These are phyloP conservation scores for Diadegma fenestrale DNA, from an alignment of 2,888 invertebrate genomes.

Conservation along the genomic window DNA sequence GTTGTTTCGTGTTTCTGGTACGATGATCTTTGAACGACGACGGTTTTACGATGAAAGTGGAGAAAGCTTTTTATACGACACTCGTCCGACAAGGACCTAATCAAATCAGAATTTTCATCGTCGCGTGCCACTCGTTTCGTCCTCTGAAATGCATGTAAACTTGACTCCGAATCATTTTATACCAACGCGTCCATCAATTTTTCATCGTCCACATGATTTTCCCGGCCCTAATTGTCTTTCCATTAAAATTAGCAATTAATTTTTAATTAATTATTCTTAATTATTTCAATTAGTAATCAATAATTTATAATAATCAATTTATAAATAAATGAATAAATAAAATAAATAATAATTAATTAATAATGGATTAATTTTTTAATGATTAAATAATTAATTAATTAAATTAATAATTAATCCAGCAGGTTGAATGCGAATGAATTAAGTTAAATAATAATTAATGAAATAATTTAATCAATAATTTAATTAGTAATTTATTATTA, in stretches of 20 bases:
- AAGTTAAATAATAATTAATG: no score
- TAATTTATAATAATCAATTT: no score
- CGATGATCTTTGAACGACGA: slow-evolving; percentile 28
- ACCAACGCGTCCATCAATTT: neutral
- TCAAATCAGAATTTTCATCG: slow-evolving; percentile 63
- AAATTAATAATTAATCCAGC: no score
- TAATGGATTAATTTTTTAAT: no score
- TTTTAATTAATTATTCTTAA: no score
- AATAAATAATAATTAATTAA: no score
- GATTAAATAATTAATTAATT: no score
- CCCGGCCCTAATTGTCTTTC: neutral
- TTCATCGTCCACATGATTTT: neutral
- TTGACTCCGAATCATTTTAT: slow-evolving; percentile 1
- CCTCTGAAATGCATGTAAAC: neutral
- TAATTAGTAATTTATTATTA: no score
- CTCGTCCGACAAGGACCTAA: slow-evolving; percentile 68
- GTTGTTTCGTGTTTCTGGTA: slow-evolving; percentile 46
- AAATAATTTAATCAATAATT: no score
- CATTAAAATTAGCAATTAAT: neutral
- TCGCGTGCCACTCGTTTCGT: slow-evolving; percentile 35
- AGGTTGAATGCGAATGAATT: no score
- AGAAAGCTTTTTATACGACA: slow-evolving; percentile 74
- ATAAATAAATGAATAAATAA: no score
- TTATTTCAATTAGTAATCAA: no score
- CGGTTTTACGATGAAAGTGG: slow-evolving; percentile 76